Evolutionary conservation across 1,140 invertebrate species (phyloP).

Genomic region (Hydropsyche tenuis): DNA sequence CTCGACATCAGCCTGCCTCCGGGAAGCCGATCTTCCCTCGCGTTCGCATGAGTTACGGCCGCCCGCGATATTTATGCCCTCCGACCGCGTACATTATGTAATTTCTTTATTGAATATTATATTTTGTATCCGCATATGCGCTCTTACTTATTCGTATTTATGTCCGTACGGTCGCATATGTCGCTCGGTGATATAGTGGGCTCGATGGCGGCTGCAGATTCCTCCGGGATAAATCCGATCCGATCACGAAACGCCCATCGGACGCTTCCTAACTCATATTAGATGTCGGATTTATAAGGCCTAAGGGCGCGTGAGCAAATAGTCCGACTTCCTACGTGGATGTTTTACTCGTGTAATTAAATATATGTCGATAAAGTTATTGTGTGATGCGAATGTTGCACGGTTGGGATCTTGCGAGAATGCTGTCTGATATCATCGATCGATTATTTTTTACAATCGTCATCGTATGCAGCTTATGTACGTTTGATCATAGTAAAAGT

Average conservation of each 20-base stretch:
- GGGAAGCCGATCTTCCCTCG: slow-evolving; percentile 33
- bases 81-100: slow-evolving; percentile 47
- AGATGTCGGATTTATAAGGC: slow-evolving; percentile 6
- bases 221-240: slow-evolving; percentile 40
- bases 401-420: too few relatives aligned
- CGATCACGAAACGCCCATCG: slow-evolving; percentile 39
- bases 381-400: too few relatives aligned
- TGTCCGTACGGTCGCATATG: too few relatives aligned
- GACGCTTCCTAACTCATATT: slow-evolving; percentile 24
- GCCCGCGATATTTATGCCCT: slow-evolving; percentile 42
- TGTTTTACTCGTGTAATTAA: not conserved
- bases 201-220: slow-evolving; percentile 36
- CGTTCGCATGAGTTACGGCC: slow-evolving; percentile 39
- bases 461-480: too few relatives aligned
- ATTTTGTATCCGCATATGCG: not conserved
- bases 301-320: slow-evolving; percentile 16
- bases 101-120: slow-evolving; percentile 50
- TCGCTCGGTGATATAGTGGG: slow-evolving; percentile 3
- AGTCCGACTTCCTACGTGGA: slow-evolving; percentile 4
- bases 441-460: too few relatives aligned
- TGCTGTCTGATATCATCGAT: too few relatives aligned
- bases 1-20: slow-evolving; percentile 39
- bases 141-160: not conserved
- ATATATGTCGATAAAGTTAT: too few relatives aligned
- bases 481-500: too few relatives aligned